Evolutionary conservation across 1,140 invertebrate species (phyloP), one percentile per base, ranked within the genome.

Genomic region (Diorhabda elongata): DNA sequence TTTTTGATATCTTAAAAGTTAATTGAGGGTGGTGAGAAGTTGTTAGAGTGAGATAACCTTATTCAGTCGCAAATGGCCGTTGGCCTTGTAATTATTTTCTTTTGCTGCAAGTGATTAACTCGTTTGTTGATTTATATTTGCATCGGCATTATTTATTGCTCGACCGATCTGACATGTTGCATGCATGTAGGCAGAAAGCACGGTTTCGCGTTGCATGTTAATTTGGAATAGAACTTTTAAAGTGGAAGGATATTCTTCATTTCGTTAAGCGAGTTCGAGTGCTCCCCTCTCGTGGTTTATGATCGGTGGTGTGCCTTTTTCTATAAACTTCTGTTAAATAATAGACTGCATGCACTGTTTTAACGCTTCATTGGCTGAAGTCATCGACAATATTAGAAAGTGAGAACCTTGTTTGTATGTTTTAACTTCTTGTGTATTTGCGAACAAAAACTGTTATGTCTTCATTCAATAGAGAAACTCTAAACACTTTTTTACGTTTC

Each of bases 61-160:
- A 73, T 68, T 58, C 69, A 70, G 52, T 69, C 61, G 58, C 66
- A 73, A 75, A 74, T 74, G 75, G 75, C 71, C 74, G 75, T 73
- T 75, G 77, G 76, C 78, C 78, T 79, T 79, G 78, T 76, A 78
- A 79, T 79, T 79, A 79, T 79, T 79, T 78, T 78, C 76, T 78
- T 75, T 71, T 73, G 66, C 75, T 67, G 74, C 75, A 76, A 78
- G 76, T 79, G 78, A 79, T 79, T 79, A 79, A 79, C 78, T 79
- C 78, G 78, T 79, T 79, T 74, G 76, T 79, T 79, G 78, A 79
- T 79, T 79, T 79, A 79, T 78, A 76, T 77, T 77, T 77, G 74
- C 72, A 70, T 65, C 73, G 73, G 65, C 61, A 65, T 76, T 75
- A 77, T 78, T 79, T 79, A 79, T 76, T 70, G 72, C 69, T 66